These are phyloP conservation scores for Odontocerum albicorne DNA, from an alignment of 2,888 invertebrate species.

Conservation along the genomic window DNA sequence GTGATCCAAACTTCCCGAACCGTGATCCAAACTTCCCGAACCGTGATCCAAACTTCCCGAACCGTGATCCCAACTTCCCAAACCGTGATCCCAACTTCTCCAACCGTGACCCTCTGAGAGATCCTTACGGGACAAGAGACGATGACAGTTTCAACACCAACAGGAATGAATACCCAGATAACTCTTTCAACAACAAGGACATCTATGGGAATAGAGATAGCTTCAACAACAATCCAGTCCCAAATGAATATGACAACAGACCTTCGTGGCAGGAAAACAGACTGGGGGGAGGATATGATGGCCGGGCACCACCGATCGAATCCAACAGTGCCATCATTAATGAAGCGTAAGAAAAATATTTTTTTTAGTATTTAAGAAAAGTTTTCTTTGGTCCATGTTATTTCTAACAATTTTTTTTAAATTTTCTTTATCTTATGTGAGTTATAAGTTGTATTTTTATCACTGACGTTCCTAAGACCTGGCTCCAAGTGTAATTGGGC, in stretches of 20 bases:
- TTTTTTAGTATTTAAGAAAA: too few species aligned
- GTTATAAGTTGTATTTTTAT: too few species aligned
- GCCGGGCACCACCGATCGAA: slow-evolving; percentile 45
- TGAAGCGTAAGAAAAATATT: slow-evolving; percentile 63
- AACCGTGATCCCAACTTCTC: slow-evolving; percentile 20
- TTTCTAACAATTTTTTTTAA: too few species aligned
- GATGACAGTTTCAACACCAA: slow-evolving; percentile 17
- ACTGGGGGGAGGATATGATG: slow-evolving; percentile 44
- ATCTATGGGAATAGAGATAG: slow-evolving; percentile 21
- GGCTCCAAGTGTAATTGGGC: too few species aligned
- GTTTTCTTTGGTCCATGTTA: too few species aligned
- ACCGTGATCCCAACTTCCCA: slow-evolving; percentile 16
- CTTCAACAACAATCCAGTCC: slow-evolving; percentile 13
- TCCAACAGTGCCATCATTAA: slow-evolving; percentile 57
- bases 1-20: slow-evolving; percentile 19
- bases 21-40: slow-evolving; percentile 23
- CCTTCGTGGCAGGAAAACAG: slow-evolving; percentile 38
- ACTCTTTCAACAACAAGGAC: slow-evolving; percentile 13
- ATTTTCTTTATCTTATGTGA: too few species aligned
- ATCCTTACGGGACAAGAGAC: slow-evolving; percentile 22
- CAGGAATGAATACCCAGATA: slow-evolving; percentile 25
- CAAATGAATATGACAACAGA: slow-evolving; percentile 41
- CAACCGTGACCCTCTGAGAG: too few species aligned
- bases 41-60: slow-evolving; percentile 17
- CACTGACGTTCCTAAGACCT: too few species aligned